Evolutionary conservation across 2,113 vertebrate genomes (phyloP).

Genomic region (Heterotis niloticus): DNA sequence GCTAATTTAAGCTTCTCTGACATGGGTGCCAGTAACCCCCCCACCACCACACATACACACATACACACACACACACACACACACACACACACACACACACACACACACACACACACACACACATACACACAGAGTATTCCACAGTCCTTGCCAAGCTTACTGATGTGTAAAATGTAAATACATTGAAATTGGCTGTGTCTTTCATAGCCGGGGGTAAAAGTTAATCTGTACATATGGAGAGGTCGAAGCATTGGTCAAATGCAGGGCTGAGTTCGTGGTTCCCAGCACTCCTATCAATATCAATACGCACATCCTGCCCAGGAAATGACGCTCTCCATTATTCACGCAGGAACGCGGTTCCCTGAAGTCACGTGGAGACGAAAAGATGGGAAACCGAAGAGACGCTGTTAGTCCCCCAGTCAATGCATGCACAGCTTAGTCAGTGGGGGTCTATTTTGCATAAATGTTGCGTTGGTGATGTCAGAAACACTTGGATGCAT

Average conservation of each 20-base stretch:
- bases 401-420: no score
- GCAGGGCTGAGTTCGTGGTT: not conserved
- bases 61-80: slow-evolving; percentile 54
- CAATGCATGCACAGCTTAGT: not conserved
- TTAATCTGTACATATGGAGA: not conserved
- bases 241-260: not conserved
- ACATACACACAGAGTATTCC: slow-evolving; percentile 55
- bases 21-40: slow-evolving; percentile 64
- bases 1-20: slow-evolving; percentile 71
- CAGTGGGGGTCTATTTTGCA: not conserved
- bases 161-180: slow-evolving; percentile 70
- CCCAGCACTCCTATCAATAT: not conserved
- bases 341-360: not conserved
- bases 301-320: not conserved
- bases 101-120: slow-evolving; percentile 62
- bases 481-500: not conserved
- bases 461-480: not conserved
- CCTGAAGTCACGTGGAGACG: not conserved
- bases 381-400: no score
- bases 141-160: slow-evolving; percentile 66
- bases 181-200: slow-evolving; percentile 61
- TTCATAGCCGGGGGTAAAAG: not conserved
- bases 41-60: slow-evolving; percentile 54
- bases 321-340: not conserved
- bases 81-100: slow-evolving; percentile 62